Base-by-base conservation (phyloP, 2,797 vertebrate genomes). In the Rhinoraja longicauda region DNA sequence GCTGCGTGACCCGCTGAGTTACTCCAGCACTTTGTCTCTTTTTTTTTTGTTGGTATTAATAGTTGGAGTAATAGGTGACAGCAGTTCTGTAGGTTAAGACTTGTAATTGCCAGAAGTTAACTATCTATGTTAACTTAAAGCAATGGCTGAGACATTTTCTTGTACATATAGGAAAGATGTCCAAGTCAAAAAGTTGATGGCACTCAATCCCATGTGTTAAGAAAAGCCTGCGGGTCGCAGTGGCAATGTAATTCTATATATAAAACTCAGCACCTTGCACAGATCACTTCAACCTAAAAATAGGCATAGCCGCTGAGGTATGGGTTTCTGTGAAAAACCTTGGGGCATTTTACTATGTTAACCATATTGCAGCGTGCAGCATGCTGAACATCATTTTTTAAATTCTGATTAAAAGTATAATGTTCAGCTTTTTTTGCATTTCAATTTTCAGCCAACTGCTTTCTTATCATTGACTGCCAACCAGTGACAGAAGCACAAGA, bases 121-220 rank as follows among this genome's bases (percentile, higher is more conserved):
- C 32, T 26, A 53, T 75, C 90, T 53, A 45, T 75, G 70, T 75
- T 92, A 88, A 36, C 70, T 53, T 57, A 13, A 53, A 29, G 32
- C 67, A 92, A 17, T 75, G 64, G 17, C 15, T 29, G 62, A 86
- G 59, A 5, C 57, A 62, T 13, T 62, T 29, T 13, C 64, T 67
- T n/a, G 59, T 3, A 3, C 10, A 32, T 8, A n/a, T 17, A n/a
- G 62, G n/a, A 4, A 32, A 67, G 62, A 67, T 19, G 17, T 64
- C 84, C 62, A 24, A 21, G n/a, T 88, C 62, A 62, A 88, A 88
- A 59, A 88, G 62, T 67, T 88, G 59, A 67, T 67, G 84, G 59
- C n/a, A 62, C n/a, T 67, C 29, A 21, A 62, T 36, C 84, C n/a
- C 84, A 88, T 67, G 59, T 88, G 84, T 24, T 88, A 67, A 67